phyloP scores from a whole-genome alignment of 1,140 invertebrate genomes.

The Aleiodes sp. region DNA sequence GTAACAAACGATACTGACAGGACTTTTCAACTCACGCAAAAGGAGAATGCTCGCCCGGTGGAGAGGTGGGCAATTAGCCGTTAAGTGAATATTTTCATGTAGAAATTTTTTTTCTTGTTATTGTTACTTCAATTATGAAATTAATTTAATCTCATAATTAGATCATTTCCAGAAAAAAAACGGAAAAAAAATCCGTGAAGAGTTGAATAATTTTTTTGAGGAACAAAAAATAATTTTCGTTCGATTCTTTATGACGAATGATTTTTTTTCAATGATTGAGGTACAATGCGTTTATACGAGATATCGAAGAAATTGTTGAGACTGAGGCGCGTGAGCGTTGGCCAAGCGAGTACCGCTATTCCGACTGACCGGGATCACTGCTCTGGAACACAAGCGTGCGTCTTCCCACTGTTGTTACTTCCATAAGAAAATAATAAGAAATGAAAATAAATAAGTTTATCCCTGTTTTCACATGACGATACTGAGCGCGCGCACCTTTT shows the following conservation, averaged over 20 bases:
- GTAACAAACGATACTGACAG: slow-evolving; percentile 49
- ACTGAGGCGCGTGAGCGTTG: slow-evolving; percentile 35
- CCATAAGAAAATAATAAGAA: background rate
- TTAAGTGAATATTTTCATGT: slow-evolving; percentile 52
- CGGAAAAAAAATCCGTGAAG: too few relatives aligned
- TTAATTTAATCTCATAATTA: too few relatives aligned
- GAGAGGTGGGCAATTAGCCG: slow-evolving; percentile 66
- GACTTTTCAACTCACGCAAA: slow-evolving; percentile 1
- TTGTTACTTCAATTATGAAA: too few relatives aligned
- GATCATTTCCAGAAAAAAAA: too few relatives aligned
- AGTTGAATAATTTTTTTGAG: too few relatives aligned
- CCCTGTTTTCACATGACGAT: background rate
- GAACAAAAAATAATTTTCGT: too few relatives aligned
- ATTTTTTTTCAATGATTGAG: too few relatives aligned
- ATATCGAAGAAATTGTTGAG: background rate
- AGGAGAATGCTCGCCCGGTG: slow-evolving; percentile 46
- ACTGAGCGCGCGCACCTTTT: background rate
- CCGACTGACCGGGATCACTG: slow-evolving; percentile 63
- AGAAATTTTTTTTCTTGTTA: slow-evolving; percentile 19
- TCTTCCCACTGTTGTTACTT: background rate
- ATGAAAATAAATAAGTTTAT: background rate
- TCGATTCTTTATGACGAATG: too few relatives aligned
- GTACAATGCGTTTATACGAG: too few relatives aligned
- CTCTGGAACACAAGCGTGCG: slow-evolving; percentile 56
- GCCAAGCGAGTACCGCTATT: slow-evolving; percentile 59